phyloP scores from a whole-genome alignment of 2,888 invertebrate species.

The Laothoe populi region DNA sequence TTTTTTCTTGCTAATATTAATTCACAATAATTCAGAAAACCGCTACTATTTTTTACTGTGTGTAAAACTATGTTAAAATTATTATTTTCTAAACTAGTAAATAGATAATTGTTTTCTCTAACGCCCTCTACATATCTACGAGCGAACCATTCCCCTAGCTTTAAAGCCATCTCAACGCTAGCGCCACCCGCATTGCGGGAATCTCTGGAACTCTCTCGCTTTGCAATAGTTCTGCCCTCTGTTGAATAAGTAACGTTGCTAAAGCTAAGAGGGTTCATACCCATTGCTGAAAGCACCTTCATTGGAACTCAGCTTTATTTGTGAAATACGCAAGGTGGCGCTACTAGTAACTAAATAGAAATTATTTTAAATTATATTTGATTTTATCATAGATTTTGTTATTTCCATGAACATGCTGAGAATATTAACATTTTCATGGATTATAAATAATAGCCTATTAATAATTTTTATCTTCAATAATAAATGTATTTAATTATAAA shows the following conservation, averaged over 20 bases:
- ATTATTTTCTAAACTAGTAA: too few species aligned
- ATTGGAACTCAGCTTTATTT: neutral
- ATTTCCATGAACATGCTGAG: neutral
- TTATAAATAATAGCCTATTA: neutral
- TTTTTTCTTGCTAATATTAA: too few species aligned
- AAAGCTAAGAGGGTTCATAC: neutral
- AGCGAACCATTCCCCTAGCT: neutral
- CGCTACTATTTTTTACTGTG: too few species aligned
- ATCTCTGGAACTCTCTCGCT: conserved; percentile 26
- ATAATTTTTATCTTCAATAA: neutral
- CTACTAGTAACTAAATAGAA: conserved; percentile 27
- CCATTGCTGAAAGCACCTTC: neutral
- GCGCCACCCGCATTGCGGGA: conserved; percentile 21
- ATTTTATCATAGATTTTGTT: conserved; percentile 9
- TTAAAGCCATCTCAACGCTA: neutral
- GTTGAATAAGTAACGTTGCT: neutral
- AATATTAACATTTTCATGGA: neutral
- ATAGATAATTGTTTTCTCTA: conserved; percentile 25
- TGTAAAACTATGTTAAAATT: too few species aligned
- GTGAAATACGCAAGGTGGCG: conserved; percentile 35
- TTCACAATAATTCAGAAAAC: too few species aligned
- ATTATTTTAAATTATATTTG: neutral
- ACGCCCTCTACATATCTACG: conserved; percentile 29
- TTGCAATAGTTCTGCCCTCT: conserved; percentile 28
- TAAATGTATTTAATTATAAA: neutral